Conservation (phyloP, 2,888 invertebrate species). For the Lithophane semibrunnea region DNA sequence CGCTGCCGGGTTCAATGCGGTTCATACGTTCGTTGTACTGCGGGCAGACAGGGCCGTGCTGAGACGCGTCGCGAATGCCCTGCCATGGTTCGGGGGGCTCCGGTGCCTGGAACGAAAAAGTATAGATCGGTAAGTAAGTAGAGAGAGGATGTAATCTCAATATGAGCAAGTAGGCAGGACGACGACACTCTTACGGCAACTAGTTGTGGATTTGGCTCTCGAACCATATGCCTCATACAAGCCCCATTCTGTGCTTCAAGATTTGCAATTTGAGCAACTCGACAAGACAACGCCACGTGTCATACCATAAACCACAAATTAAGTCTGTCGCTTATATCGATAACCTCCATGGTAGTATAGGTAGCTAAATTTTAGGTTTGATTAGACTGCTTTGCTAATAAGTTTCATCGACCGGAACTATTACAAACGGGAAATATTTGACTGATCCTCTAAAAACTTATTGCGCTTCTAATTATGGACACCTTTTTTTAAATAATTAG, state of each 20-base stretch:
- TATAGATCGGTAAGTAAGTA: not conserved
- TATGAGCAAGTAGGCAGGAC: conserved; percentile 2
- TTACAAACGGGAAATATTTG: not conserved
- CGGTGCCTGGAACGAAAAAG: conserved; percentile 78
- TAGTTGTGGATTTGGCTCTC: not conserved
- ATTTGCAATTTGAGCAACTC: not conserved
- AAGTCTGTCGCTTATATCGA: not conserved
- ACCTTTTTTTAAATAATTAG: no score
- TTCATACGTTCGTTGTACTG: conserved; percentile 87
- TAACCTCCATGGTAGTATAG: not conserved
- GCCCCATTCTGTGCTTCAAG: not conserved
- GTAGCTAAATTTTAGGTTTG: not conserved
- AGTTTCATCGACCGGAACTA: not conserved
- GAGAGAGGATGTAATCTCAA: not conserved
- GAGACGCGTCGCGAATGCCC: conserved; percentile 81
- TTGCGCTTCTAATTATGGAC: not conserved
- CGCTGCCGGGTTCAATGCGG: conserved; percentile 88
- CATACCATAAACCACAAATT: not conserved
- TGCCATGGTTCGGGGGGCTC: conserved; percentile 83
- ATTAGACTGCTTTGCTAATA: not conserved
- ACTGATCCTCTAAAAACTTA: not conserved
- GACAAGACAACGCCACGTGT: not conserved
- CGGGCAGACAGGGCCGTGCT: conserved; percentile 86
- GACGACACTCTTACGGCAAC: no score
- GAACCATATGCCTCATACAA: not conserved